These are phyloP conservation scores for Andrena minutula DNA, from an alignment of 2,888 invertebrate genomes.

Conservation along the genomic window DNA sequence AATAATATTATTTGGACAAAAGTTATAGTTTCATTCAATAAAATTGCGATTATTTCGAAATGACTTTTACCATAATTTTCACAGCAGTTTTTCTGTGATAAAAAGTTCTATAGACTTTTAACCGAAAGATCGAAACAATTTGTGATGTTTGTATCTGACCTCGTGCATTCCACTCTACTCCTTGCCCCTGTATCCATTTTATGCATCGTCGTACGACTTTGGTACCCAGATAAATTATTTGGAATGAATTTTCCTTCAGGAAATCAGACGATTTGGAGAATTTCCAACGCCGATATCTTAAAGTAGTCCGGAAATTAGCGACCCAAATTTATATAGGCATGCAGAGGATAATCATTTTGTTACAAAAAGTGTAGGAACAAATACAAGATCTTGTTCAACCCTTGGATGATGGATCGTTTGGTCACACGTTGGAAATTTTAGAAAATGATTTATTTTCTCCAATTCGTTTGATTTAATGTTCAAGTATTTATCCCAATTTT, in stretches of 20 bases:
- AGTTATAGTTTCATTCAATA: too few relatives aligned
- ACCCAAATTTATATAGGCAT: constrained; percentile 25
- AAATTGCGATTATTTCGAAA: too few relatives aligned
- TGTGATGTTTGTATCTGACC: constrained; percentile 26
- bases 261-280: constrained; percentile 68
- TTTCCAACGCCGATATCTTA: constrained; percentile 72
- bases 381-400: too few relatives aligned
- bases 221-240: constrained; percentile 72
- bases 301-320: constrained; percentile 61
- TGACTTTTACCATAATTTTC: too few relatives aligned
- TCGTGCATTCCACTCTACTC: constrained; percentile 11
- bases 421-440: too few relatives aligned
- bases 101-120: not conserved
- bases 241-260: constrained; percentile 69
- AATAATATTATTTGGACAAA: too few relatives aligned
- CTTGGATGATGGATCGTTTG: too few relatives aligned
- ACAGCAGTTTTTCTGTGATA: too few relatives aligned
- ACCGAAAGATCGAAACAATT: constrained; percentile 49
- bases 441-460: too few relatives aligned
- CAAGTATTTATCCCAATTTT: too few relatives aligned
- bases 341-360: constrained; percentile 12
- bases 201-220: constrained; percentile 51
- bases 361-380: too few relatives aligned
- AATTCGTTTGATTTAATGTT: too few relatives aligned
- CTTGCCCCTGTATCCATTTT: constrained; percentile 13